Base-by-base conservation (phyloP, 2,113 vertebrate genomes). In the Epinephelus fuscoguttatus region DNA sequence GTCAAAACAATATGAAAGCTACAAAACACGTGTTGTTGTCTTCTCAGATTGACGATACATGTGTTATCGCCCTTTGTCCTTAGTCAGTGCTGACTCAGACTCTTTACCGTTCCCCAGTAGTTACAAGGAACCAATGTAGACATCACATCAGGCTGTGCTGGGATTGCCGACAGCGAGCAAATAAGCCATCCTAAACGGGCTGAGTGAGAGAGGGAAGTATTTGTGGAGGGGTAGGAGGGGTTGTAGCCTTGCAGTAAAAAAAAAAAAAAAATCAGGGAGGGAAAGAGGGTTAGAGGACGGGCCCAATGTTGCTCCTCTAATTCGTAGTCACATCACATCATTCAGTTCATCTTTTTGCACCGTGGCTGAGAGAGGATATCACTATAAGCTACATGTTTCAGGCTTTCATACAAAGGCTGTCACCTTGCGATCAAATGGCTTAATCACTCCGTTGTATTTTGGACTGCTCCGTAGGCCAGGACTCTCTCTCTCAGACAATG, bases 401-500 rank as follows among this genome's bases (percentile, higher is more conserved):
- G 47, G 30, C 21, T 25, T 47, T 47, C 11, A 18, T 30, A 49
- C 18, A 27, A 23, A 73, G 27, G n/a, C 50, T 62, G 63, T 72
- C 50, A 52, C 7, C 3, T 42, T 45, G 8, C 21, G 23, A n/a
- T 62, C 21, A 61, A 52, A 59, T 81, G 62, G 27, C 49, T 47
- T 62, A 18, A 63, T 45, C 11, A 25, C 21, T 62, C 18, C 5
- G 40, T 42, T 30, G 67, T 56, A 1, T 70, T 63, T 53, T 19
- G 69, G 68, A 50, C 70, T 47, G 15, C 42, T 71, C 25, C 33
- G 13, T 11, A 25, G 23, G 33, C 19, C 62, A 52, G 33, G 4
- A 45, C 27, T 42, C 3, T 49, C 37, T 56, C 37, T 27, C 4
- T 47, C 33, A 70, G 42, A 70, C 60, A 21, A 94, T 94, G 87